phyloP scores from a whole-genome alignment of 1,140 invertebrate genomes.

The Oedothorax gibbosus region DNA sequence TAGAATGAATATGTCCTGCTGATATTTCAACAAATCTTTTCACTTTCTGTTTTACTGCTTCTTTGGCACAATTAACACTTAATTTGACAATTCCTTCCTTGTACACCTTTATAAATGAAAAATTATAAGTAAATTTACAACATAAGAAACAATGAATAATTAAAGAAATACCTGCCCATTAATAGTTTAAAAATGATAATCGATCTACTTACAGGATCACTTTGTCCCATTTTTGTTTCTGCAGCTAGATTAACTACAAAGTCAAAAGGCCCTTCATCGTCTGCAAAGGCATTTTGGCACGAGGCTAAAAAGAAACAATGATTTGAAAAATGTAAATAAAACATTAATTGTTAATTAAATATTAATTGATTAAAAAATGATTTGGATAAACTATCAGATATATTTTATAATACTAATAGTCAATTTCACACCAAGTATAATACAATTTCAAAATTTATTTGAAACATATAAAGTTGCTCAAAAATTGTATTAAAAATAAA shows the following conservation, averaged over 20 bases:
- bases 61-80: constrained; percentile 83
- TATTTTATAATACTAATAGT: no score
- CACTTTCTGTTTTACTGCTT: constrained; percentile 77
- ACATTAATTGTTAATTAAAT: background rate
- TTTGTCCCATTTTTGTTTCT: constrained; percentile 88
- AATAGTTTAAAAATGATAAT: background rate
- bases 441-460: no score
- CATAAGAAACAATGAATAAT: background rate
- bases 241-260: constrained; percentile 90
- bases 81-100: constrained; percentile 88
- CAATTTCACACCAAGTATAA: no score
- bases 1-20: constrained; percentile 82
- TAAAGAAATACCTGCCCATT: background rate
- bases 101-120: constrained; percentile 75
- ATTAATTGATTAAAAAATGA: no score
- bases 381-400: no score
- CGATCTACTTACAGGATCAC: constrained; percentile 74
- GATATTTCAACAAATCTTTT: constrained; percentile 86
- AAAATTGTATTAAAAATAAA: no score
- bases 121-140: background rate
- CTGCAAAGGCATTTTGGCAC: constrained; percentile 77
- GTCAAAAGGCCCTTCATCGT: constrained; percentile 75
- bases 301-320: constrained; percentile 64
- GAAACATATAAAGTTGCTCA: no score
- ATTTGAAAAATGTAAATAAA: background rate